A percentile compares a stretch with the other conserved stretches of the same genome.
Conservation (phyloP, 1,140 invertebrate genomes). For the Magallana angulata region DNA sequence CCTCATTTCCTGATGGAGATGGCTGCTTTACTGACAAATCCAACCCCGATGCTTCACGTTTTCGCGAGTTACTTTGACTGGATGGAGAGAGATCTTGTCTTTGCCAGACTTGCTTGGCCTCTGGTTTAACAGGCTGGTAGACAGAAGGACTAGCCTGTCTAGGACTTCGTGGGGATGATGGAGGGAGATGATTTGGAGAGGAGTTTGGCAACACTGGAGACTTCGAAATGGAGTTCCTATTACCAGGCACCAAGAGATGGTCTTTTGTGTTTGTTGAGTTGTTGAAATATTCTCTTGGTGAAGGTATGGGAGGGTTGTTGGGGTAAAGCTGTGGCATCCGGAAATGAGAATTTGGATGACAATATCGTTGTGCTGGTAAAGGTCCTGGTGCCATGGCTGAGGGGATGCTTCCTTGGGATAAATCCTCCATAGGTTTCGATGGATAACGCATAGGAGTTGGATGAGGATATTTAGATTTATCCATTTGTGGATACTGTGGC, state of each 20-base stretch:
- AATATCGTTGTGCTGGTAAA: slow-evolving; percentile 41
- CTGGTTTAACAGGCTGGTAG: background rate
- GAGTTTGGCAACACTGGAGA: background rate
- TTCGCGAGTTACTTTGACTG: background rate
- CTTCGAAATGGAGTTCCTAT: background rate
- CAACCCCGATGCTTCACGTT: background rate
- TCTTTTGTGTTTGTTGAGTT: slow-evolving; percentile 21
- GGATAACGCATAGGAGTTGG: background rate
- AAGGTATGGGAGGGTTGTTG: slow-evolving; percentile 54
- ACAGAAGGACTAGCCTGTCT: background rate
- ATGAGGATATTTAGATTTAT: slow-evolving; percentile 23
- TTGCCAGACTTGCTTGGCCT: background rate
- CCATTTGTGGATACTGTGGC: slow-evolving; percentile 5
- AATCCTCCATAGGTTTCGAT: background rate
- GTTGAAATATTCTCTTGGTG: slow-evolving; percentile 45
- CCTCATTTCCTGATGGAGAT: slow-evolving; percentile 7
- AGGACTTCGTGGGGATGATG: background rate
- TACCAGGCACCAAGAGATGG: background rate
- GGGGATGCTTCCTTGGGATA: slow-evolving; percentile 33
- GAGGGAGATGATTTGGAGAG: background rate
- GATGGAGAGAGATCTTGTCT: background rate
- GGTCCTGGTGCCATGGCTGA: slow-evolving; percentile 54
- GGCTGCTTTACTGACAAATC: slow-evolving; percentile 29
- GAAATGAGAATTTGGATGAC: slow-evolving; percentile 47
- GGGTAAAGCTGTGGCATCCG: slow-evolving; percentile 53